These are phyloP conservation scores for Euzetes globulus DNA, from an alignment of 2,888 invertebrate species.

Conservation along the genomic window DNA sequence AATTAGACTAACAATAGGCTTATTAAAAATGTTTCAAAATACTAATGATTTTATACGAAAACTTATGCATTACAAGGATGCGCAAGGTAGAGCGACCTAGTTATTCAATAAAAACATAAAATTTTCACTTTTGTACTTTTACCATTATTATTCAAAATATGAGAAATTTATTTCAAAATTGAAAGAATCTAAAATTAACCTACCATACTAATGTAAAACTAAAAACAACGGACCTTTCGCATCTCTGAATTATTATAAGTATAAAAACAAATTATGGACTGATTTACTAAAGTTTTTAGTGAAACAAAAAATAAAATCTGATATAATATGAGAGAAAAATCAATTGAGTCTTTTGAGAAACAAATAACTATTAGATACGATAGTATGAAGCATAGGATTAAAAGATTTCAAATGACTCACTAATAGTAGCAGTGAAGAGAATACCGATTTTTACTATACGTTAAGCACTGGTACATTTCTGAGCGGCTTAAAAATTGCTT, in stretches of 20 bases:
- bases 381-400: slow-evolving; percentile 1
- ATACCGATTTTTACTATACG: slow-evolving; percentile 1
- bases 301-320: neutral
- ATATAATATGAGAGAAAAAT: neutral
- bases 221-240: neutral
- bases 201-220: neutral
- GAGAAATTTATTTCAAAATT: too few relatives aligned
- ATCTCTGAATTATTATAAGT: too few relatives aligned
- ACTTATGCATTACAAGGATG: too few relatives aligned
- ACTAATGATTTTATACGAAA: too few relatives aligned
- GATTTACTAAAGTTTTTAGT: neutral
- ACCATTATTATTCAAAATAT: too few relatives aligned
- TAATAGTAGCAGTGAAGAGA: neutral
- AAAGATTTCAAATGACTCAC: slow-evolving; percentile 15
- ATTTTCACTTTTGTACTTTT: too few relatives aligned
- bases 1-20: neutral
- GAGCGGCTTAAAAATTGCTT: slow-evolving; percentile 23
- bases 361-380: neutral
- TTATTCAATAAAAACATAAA: too few relatives aligned
- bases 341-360: neutral
- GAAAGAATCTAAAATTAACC: neutral
- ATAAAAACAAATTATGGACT: neutral
- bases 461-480: neutral
- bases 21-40: neutral
- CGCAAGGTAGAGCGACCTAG: too few relatives aligned